Evolutionary conservation across 2,797 vertebrate species (phyloP), one percentile per base, ranked within the genome.

Genomic region (Catostomus latipinnis): DNA sequence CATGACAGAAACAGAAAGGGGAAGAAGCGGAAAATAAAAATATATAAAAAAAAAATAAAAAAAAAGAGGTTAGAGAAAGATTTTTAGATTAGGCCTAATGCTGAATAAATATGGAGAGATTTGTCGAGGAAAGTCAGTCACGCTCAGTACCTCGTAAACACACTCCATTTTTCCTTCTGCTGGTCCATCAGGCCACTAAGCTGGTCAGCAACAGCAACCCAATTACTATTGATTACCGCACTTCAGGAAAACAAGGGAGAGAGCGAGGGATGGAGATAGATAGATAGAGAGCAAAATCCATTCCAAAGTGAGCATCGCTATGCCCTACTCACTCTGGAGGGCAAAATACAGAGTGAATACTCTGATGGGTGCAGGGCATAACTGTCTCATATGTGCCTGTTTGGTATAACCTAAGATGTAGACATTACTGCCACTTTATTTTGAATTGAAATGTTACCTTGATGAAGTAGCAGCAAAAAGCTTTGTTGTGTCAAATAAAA

Each of bases 51-150:
- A 45, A n/a, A 50, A 43, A 63, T n/a, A 34, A 66, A 73, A 84
- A 68, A 71, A 74, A 73, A 79, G 68, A 22, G 18, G 67, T 34
- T 46, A 46, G 48, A 75, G 58, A 75, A 81, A 84, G 86, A 88
- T 89, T 87, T 91, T 91, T 81, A 89, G 90, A 93, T 93, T 90
- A 90, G 86, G 82, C 87, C 89, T 92, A 91, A 92, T 91, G 87
- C 88, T 90, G 91, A 93, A 93, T 91, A 93, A 93, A 94, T 92
- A 93, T 92, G 88, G 88, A 83, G 90, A 92, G 88, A 91, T 92
- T 91, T 92, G 87, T 87, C 83, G 86, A 90, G 89, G 85, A 86
- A 87, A 90, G 90, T 89, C 88, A 82, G 91, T 93, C 92, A 93
- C 88, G 91, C 91, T 91, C 87, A 74, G 88, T 89, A 86, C 90